Evolutionary conservation across 37 sponge, comb jelly and placozoan genomes (phyloP).

Genomic region (Halichondria panicea): DNA sequence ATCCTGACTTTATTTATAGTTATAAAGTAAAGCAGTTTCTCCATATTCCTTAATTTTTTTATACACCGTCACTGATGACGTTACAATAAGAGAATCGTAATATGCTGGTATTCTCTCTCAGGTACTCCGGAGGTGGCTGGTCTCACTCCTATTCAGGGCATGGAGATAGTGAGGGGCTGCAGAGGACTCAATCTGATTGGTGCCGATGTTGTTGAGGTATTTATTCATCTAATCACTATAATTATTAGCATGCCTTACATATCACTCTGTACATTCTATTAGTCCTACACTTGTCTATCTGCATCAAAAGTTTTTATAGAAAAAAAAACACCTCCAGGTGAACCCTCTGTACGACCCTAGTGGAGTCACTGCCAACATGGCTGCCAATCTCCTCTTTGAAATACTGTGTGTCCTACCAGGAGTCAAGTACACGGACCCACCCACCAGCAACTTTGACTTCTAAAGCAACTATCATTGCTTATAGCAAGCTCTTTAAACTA

Average conservation of each 20-base stretch:
- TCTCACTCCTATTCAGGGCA: slow-evolving; percentile 58
- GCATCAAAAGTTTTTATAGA: no score
- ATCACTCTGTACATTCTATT: no score
- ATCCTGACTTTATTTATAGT: no score
- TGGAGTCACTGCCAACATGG: slow-evolving; percentile 61
- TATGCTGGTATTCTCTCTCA: no score
- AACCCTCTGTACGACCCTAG: slow-evolving; percentile 65
- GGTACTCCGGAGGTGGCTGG: slow-evolving; percentile 84
- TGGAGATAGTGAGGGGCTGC: slow-evolving; percentile 62
- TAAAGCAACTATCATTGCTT: no score
- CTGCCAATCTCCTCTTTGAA: slow-evolving; percentile 78
- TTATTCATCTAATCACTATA: not conserved
- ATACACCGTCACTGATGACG: no score
- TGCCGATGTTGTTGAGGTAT: slow-evolving; percentile 75
- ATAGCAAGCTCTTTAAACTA: no score
- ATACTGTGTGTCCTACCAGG: slow-evolving; percentile 75
- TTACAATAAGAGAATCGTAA: no score
- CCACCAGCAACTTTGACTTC: not conserved
- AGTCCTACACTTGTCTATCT: no score
- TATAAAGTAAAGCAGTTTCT: no score
- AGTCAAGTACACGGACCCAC: slow-evolving; percentile 50
- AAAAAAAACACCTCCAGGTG: slow-evolving; percentile 62
- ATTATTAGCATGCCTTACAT: no score
- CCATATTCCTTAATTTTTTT: no score
- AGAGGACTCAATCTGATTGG: slow-evolving; percentile 74